Evolutionary conservation across 2,797 vertebrate species (phyloP), one percentile per base, ranked within the genome.

Genomic region (Thaleichthys pacificus): DNA sequence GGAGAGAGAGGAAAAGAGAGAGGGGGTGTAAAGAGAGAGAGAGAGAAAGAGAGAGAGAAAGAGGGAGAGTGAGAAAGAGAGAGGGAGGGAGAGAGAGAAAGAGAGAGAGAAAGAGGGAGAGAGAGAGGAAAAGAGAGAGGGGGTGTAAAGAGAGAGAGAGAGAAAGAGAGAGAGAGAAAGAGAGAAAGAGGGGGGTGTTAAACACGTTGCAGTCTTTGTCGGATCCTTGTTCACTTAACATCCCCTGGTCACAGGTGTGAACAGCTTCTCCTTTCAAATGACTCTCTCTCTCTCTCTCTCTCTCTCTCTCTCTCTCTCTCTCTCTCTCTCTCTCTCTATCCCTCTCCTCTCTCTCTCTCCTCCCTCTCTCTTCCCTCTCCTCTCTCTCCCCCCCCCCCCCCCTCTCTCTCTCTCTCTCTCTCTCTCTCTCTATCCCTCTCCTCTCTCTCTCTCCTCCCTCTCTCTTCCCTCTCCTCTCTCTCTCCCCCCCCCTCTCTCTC

Each of bases 231-330:
- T 66, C 24, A 51, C 42, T 22, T 66, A 47, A 49, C 6, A 26
- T 24, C 65, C 49, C 22, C 65, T 66, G 38, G 24, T 14, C 38
- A 14, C 22, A 21, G 64, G 64, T 3, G 35, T 66, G 21, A 51
- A 66, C 38, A 0, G 14, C 12, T 21, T 64, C 32, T 35, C 14
- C 1, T 28, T 35, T 62, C 7, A 49, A 8, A 3, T 28, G 54
- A 66, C 56, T 58, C 24, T 65, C 12, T 56, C 28, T 61, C 9
- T 47, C 54, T 70, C 64, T 54, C 15, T 61, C n/a, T 72, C 51
- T 30, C 49, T 68, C 14, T 28, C 22, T 49, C 38, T 69, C 32
- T 24, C 28, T 69, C 26, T 58, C 2, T 9, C 26, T 22, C 7
- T 35, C 12, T 38, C 51, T 57, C 54, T 38, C 49, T 65, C 30